Percentiles rank a stretch among this genome's conserved stretches.
Evolutionary conservation across 2,888 invertebrate species (phyloP).

Genomic region (Pimpla rufipes): DNA sequence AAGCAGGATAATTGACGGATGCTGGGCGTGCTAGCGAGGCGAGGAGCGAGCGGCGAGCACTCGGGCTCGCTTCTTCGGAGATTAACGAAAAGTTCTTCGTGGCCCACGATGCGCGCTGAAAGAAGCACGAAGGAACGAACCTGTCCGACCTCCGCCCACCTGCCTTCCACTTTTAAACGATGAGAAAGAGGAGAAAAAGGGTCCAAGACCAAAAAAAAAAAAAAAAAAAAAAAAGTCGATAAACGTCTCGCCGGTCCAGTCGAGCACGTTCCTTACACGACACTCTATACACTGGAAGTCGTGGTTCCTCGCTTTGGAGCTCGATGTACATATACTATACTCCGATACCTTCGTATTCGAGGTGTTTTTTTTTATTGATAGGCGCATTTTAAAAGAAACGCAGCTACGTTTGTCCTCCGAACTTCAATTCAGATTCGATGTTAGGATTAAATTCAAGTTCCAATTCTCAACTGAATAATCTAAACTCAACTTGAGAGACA

Average conservation of each 20-base stretch:
- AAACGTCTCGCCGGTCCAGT: slow-evolving; percentile 40
- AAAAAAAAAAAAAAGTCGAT: slow-evolving; percentile 49
- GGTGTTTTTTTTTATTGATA: no score
- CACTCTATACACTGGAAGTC: not conserved
- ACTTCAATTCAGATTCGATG: no score
- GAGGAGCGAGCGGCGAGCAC: not conserved
- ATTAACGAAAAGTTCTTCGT: slow-evolving; percentile 67
- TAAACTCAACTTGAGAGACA: no score
- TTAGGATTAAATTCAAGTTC: no score
- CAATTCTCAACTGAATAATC: no score
- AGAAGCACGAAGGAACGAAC: slow-evolving; percentile 55
- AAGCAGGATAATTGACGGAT: slow-evolving; percentile 68
- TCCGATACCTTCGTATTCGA: not conserved
- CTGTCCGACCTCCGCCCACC: slow-evolving; percentile 48
- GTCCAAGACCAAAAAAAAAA: not conserved
- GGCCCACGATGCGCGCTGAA: slow-evolving; percentile 36
- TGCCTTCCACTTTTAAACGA: slow-evolving; percentile 50
- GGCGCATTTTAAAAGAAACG: no score
- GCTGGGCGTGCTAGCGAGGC: slow-evolving; percentile 48
- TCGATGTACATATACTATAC: not conserved
- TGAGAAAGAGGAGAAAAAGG: slow-evolving; percentile 32
- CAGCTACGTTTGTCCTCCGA: no score
- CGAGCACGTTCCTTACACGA: slow-evolving; percentile 3
- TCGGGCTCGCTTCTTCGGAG: slow-evolving; percentile 61
- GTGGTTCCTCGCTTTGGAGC: not conserved